Evolutionary conservation across 2,888 invertebrate species (phyloP).

Genomic region (Standfussiana lucernea): DNA sequence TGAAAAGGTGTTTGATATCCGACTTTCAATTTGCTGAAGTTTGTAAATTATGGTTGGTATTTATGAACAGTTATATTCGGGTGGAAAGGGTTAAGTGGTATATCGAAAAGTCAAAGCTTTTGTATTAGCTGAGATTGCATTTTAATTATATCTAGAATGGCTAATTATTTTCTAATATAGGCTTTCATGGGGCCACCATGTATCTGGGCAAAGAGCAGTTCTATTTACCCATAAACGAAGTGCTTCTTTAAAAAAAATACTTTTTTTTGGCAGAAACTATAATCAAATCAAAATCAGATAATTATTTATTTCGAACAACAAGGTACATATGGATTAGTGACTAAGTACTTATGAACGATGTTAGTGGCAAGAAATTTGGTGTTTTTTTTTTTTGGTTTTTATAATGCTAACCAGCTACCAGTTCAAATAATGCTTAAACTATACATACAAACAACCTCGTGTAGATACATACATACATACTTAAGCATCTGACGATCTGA

Average conservation of each 20-base stretch:
- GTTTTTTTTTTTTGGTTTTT: too few species aligned
- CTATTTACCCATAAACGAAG: too few species aligned
- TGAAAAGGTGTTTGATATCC: conserved; percentile 5
- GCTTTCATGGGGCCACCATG: neutral
- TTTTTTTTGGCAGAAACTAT: too few species aligned
- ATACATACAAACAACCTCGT: too few species aligned
- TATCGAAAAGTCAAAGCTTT: neutral
- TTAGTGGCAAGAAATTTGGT: too few species aligned
- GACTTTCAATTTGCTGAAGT: conserved; percentile 22
- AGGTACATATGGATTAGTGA: too few species aligned
- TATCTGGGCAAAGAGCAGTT: neutral
- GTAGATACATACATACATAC: neutral
- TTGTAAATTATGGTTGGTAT: neutral
- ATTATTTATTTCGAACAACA: too few species aligned
- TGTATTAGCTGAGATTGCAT: too few species aligned
- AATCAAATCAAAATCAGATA: too few species aligned
- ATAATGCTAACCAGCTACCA: neutral
- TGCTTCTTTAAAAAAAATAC: too few species aligned
- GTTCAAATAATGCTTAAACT: neutral
- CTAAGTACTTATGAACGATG: too few species aligned
- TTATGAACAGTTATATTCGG: neutral
- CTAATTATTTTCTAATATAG: neutral
- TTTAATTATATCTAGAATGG: too few species aligned
- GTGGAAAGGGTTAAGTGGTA: neutral
- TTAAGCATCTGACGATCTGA: neutral